Base-by-base conservation (phyloP, 1,140 invertebrate species). In the Kradibia gibbosae region DNA sequence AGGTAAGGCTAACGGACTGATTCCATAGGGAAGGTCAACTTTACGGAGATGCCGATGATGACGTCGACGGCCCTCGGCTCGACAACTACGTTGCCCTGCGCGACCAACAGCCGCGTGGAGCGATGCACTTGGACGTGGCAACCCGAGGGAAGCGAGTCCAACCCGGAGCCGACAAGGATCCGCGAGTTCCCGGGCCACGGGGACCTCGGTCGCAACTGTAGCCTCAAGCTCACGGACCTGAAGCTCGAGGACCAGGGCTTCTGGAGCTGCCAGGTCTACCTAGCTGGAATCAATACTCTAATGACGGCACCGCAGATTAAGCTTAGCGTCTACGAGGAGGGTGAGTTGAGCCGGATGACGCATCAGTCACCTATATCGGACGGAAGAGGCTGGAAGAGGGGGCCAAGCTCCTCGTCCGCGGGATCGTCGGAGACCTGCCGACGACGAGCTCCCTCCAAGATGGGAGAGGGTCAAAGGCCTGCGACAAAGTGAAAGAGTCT, bases 81-180 rank as follows among this genome's bases (percentile, higher is more conserved):
- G 13, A 83, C 85, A 22, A 83, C 86, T 11, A 84, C 83, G 5
- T 80, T 92, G 53, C 89, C 87, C 76, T 92, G 91, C 83, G 81
- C 88, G 25, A 88, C 88, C 8, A 91, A 87, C 76, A 87, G 87
- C 25, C 86, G 88, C 22, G 87, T 89, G 25, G 89, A 91, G 62
- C 89, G 88, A 67, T 92, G 91, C 79, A 80, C 86, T n/a, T 92
- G 91, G 91, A 86, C 85, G 22, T 90, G 88, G 87, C 87, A 85
- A 34, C 83, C 90, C 11, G 48, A 89, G 50, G 83, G 70, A 53
- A 85, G 85, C 45, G 13, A 28, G 2, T 11, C 71, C 2, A 86
- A 86, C 50, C 85, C 84, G 3, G 83, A 87, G 42, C 85, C 87
- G 48, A 80, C 84, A 36, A 83, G 88, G 1, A 78, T 88, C 28